phyloP scores from a whole-genome alignment of 2,888 invertebrate species.

The Globia sparganii region DNA sequence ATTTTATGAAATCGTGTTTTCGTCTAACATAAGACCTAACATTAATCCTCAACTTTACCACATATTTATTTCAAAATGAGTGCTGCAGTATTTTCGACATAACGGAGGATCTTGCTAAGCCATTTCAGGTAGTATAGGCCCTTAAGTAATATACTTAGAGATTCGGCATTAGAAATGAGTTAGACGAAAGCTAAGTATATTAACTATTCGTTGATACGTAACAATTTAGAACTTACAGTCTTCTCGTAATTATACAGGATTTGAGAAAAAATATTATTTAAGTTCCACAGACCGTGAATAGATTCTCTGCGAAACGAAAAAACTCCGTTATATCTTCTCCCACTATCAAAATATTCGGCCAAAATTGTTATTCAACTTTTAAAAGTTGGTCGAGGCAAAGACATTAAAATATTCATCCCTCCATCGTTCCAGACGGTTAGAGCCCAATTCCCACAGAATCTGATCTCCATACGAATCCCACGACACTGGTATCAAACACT shows the following conservation, averaged over 20 bases:
- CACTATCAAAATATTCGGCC: not conserved
- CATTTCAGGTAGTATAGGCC: too few relatives aligned
- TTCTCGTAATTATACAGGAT: not conserved
- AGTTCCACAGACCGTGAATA: not conserved
- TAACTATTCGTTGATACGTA: not conserved
- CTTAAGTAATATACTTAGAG: not conserved
- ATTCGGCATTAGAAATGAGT: not conserved
- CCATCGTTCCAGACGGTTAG: conserved; percentile 23
- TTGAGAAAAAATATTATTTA: not conserved
- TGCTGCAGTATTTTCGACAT: too few relatives aligned
- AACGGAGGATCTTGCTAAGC: too few relatives aligned
- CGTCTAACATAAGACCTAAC: too few relatives aligned
- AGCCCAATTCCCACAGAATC: conserved; percentile 84
- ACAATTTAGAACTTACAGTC: not conserved
- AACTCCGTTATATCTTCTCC: not conserved
- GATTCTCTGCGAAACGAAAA: not conserved
- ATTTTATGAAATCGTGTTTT: too few relatives aligned
- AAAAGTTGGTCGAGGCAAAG: not conserved
- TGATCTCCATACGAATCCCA: conserved; percentile 79
- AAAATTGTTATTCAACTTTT: not conserved
- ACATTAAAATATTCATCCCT: conserved; percentile 36
- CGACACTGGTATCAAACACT: conserved; percentile 80
- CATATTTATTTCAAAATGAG: too few relatives aligned
- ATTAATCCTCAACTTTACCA: too few relatives aligned
- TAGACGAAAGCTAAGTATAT: not conserved